Conservation (phyloP, 1,140 invertebrate genomes). For the Drosophila biarmipes region DNA sequence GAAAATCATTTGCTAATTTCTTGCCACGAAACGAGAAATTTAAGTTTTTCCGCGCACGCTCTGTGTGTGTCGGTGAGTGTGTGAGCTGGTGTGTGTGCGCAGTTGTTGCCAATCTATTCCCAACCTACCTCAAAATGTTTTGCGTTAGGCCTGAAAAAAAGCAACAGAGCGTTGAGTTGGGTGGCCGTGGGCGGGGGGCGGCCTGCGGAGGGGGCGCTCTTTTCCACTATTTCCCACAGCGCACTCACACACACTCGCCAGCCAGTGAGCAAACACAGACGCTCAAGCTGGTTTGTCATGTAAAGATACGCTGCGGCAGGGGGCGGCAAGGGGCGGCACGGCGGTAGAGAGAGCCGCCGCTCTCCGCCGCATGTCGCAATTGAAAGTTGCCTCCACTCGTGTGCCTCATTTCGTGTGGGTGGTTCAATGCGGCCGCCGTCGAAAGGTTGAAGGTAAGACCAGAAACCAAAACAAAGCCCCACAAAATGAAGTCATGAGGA, state of each 20-base stretch:
- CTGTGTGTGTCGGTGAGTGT: slow-evolving; percentile 25
- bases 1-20: slow-evolving; percentile 82
- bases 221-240: slow-evolving; percentile 78
- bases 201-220: slow-evolving; percentile 46
- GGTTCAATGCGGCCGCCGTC: slow-evolving; percentile 13
- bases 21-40: slow-evolving; percentile 80
- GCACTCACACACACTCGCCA: slow-evolving; percentile 21
- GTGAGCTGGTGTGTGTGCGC: slow-evolving; percentile 46
- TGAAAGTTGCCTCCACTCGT: slow-evolving; percentile 68
- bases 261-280: slow-evolving; percentile 52
- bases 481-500: slow-evolving; percentile 68
- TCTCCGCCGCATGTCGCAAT: slow-evolving; percentile 75
- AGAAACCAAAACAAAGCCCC: slow-evolving; percentile 62
- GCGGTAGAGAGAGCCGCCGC: slow-evolving; percentile 45
- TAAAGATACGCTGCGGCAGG: slow-evolving; percentile 39
- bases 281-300: slow-evolving; percentile 72
- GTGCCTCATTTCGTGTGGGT: slow-evolving; percentile 33
- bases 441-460: slow-evolving; percentile 78
- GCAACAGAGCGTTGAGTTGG: slow-evolving; percentile 73
- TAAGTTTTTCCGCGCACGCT: slow-evolving; percentile 74
- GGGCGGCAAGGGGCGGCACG: not conserved
- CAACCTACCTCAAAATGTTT: slow-evolving; percentile 84
- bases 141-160: slow-evolving; percentile 79
- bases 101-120: slow-evolving; percentile 83
- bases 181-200: slow-evolving; percentile 20